Conservation (phyloP, 2,888 invertebrate genomes). For the Hirudinaria manillensis region DNA sequence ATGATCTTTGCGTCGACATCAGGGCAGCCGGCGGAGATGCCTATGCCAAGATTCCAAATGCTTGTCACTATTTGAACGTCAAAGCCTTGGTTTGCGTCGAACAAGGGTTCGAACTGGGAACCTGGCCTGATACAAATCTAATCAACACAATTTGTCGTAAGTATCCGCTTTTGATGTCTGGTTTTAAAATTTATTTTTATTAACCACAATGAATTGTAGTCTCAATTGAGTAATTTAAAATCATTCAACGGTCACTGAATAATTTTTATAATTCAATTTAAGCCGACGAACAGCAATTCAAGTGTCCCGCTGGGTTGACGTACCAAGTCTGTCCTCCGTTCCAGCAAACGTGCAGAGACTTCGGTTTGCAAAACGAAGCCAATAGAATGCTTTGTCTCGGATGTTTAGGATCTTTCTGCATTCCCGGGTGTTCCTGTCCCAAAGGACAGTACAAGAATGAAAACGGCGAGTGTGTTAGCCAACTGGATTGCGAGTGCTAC, state of each 20-base stretch:
- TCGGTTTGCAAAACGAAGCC: slow-evolving; percentile 1
- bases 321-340: slow-evolving; percentile 18
- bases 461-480: neutral
- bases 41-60: slow-evolving; percentile 11
- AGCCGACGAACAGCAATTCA: neutral
- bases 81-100: slow-evolving; percentile 23
- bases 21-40: slow-evolving; percentile 14
- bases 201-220: neutral
- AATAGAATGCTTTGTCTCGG: slow-evolving; percentile 8
- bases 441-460: slow-evolving; percentile 17
- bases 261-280: neutral
- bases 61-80: slow-evolving; percentile 17
- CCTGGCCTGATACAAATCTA: slow-evolving; percentile 11
- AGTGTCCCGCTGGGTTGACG: neutral
- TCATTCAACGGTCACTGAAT: too few species aligned
- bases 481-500: slow-evolving; percentile 20
- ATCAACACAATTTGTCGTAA: slow-evolving; percentile 18
- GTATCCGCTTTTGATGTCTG: neutral
- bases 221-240: neutral
- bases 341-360: slow-evolving; percentile 18
- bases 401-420: slow-evolving; percentile 58
- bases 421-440: slow-evolving; percentile 83
- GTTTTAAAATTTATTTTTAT: slow-evolving; percentile 12
- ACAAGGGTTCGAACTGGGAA: neutral
- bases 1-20: slow-evolving; percentile 23